These are phyloP conservation scores for Apostichopus japonicus DNA, from an alignment of 35 echinoderm and acorn worm genomes.

Conservation along the genomic window DNA sequence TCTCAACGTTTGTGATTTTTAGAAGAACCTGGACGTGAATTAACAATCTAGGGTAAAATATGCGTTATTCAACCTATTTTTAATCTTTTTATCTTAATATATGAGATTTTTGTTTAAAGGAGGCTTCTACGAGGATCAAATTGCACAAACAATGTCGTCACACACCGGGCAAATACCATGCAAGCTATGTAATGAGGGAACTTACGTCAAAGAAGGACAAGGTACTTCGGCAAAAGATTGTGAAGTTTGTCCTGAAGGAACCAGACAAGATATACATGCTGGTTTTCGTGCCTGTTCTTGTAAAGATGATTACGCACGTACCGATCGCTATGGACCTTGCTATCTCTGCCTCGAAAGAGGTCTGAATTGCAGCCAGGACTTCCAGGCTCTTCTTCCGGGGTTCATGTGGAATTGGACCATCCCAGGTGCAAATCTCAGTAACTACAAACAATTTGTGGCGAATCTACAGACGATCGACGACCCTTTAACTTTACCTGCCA, in stretches of 20 bases:
- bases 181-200: not conserved
- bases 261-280: not conserved
- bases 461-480: not conserved
- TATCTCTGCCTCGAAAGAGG: not conserved
- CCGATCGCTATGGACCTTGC: not conserved
- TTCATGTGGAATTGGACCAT: slow-evolving; percentile 10
- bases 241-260: not conserved
- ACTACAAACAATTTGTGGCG: not conserved
- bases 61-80: no score
- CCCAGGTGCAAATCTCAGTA: not conserved
- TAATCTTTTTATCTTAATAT: no score
- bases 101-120: no score
- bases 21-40: no score
- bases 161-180: not conserved
- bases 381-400: not conserved
- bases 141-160: not conserved
- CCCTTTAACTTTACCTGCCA: not conserved
- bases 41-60: no score
- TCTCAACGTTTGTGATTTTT: no score
- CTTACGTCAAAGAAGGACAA: no score
- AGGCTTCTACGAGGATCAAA: no score
- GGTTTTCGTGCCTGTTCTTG: not conserved
- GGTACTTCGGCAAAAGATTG: no score
- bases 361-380: not conserved
- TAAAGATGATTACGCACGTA: not conserved